Conservation (phyloP, 2,797 vertebrate species). For the Eremophila alpestris region DNA sequence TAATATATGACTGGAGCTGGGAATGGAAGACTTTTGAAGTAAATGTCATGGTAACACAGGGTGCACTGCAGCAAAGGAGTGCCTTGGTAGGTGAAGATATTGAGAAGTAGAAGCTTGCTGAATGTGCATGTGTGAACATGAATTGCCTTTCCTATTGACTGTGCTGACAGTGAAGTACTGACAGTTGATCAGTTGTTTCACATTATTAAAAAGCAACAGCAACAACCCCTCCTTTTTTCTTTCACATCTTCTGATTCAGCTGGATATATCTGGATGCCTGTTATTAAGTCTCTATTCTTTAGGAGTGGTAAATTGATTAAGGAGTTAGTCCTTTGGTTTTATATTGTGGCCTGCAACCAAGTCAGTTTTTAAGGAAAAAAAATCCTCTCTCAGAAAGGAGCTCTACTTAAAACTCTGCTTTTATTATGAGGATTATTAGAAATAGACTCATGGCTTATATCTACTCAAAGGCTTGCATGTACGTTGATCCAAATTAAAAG, state of each 20-base stretch:
- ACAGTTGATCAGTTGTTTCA: neutral
- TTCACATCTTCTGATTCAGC: slow-evolving; percentile 1
- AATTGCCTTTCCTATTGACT: neutral
- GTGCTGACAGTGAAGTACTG: neutral
- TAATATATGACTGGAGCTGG: neutral
- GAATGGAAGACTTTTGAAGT: neutral
- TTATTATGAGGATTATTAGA: slow-evolving; percentile 55
- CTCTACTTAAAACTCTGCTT: slow-evolving; percentile 43
- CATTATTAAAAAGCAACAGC: neutral
- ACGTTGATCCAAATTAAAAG: neutral
- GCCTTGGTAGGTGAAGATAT: neutral
- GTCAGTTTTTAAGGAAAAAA: slow-evolving; percentile 60
- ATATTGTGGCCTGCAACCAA: slow-evolving; percentile 48
- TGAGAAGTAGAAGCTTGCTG: neutral
- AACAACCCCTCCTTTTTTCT: neutral
- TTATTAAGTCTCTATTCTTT: slow-evolving; percentile 43
- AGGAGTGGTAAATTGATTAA: slow-evolving; percentile 65
- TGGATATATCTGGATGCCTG: neutral
- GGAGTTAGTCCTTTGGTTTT: slow-evolving; percentile 70
- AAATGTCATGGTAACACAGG: neutral
- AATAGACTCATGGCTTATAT: slow-evolving; percentile 56
- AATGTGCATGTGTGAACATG: neutral
- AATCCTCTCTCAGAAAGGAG: slow-evolving; percentile 45
- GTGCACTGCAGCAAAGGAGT: neutral
- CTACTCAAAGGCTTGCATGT: slow-evolving; percentile 9